Base-by-base conservation (phyloP, 2,797 vertebrate genomes). In the Paedocypris micromegethes region DNA sequence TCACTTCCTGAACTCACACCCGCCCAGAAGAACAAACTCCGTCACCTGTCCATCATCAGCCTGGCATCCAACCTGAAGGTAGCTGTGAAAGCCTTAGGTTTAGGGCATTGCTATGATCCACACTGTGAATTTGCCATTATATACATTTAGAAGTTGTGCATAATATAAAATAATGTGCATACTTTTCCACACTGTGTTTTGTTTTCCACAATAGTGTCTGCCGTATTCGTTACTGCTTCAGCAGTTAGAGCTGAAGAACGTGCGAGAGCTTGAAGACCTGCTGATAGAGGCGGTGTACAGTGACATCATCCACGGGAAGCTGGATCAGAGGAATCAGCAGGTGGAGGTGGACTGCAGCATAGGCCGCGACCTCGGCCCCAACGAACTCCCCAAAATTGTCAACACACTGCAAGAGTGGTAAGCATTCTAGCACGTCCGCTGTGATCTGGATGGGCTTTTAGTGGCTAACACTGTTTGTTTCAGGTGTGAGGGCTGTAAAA, bases 321-420 rank as follows among this genome's bases (percentile, higher is more conserved):
- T 98, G 85, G 97, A 99, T 85, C 97, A 99, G 84, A 92, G 96
- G 80, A 98, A 98, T 85, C 97, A 98, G 82, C 90, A 98, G 84
- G 90, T 99, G 69, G 97, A 99, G 77, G 96, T 99, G 73, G 97
- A 99, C 85, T 97, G 96, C 87, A 98, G 96, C 72, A 95, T 99
- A 5, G 94, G 97, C 72, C 91, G 97, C 58, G 97, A 99, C 86
- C 93, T 99, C 77, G 95, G 92, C 65, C 96, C 94, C 87, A 97
- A 96, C 64, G 97, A 99, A 84, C 94, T 97, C 77, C 96, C 91
- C 69, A 94, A 91, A 85, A 97, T 99, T 77, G 86, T 95, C 78
- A 98, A 94, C 90, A 99, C 96, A 0, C 91, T 99, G 75, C 94
- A 97, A 73, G 94, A 99, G 85, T 99, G 96, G 97, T 98, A 81